These are phyloP conservation scores for Torymus tubicola DNA, from an alignment of 2,888 invertebrate genomes.

Conservation along the genomic window DNA sequence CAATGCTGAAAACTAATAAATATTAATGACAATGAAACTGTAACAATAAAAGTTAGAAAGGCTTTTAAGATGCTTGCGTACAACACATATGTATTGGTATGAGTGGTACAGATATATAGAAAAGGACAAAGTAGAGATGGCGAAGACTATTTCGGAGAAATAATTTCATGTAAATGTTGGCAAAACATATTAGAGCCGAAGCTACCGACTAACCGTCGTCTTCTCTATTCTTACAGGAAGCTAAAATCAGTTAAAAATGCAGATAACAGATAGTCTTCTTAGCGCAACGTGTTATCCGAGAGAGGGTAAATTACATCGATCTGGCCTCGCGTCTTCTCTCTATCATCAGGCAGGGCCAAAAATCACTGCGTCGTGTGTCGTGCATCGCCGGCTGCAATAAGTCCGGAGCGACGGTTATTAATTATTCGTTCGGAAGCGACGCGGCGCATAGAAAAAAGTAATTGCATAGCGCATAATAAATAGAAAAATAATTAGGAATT, in stretches of 20 bases:
- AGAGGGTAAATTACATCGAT: conserved; percentile 49
- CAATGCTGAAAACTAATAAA: too few relatives aligned
- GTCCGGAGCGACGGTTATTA: conserved; percentile 30
- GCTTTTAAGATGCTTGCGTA: too few relatives aligned
- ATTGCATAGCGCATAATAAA: conserved; percentile 57
- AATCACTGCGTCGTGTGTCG: background rate
- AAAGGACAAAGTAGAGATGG: too few relatives aligned
- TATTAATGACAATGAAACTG: too few relatives aligned
- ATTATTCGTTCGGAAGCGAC: conserved; percentile 29
- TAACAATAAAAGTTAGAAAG: too few relatives aligned
- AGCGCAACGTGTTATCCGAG: conserved; percentile 25
- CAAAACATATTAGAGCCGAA: background rate
- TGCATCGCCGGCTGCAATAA: background rate
- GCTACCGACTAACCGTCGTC: background rate
- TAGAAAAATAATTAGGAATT: conserved; percentile 58
- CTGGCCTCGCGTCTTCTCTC: conserved; percentile 12
- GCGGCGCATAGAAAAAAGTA: conserved; percentile 34
- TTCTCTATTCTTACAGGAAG: conserved; percentile 5
- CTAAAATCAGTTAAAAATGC: conserved; percentile 32
- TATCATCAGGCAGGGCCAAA: conserved; percentile 35
- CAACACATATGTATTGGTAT: too few relatives aligned
- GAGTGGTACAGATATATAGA: too few relatives aligned
- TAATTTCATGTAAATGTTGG: conserved; percentile 31
- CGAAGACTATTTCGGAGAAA: conserved; percentile 2
- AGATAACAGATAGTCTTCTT: background rate